Evolutionary conservation across 2,888 invertebrate genomes (phyloP), one percentile per base, ranked within the genome.

Genomic region (Xestobium rufovillosum): DNA sequence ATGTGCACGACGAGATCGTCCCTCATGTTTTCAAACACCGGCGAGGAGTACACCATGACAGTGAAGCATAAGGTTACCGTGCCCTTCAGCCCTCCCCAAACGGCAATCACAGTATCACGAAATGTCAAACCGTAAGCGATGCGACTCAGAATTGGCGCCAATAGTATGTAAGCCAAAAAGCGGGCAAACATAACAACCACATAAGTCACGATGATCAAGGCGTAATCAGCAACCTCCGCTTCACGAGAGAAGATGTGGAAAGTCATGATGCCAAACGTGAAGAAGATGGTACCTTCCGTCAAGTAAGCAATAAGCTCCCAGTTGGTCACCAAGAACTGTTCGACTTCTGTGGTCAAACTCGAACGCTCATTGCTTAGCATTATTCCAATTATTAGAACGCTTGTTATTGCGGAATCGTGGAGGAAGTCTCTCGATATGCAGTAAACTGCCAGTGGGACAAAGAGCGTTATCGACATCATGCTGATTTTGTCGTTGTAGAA

Each of bases 1-100:
- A 71, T 70, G 59, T 76, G 75, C 33, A 76, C 67, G 40, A 75
- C 64, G 44, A 76, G 69, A 6, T 19, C 67, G 51, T 69, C 65
- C 2, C 69, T 68, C 42, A 60, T 60, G 34, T 62, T 59, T 4
- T 59, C 55, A 0, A 63, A 48, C 1, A 53, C 45, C 1, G 65
- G 66, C 1, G 70, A 68, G 42, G 71, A 65, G 8, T 69, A 57
- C 8, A 76, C 71, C 26, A 73, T 68, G 10, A 78, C 57, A 1
- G 76, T 72, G 26, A 78, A 58, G 33, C 75, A 73, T 11, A 78
- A 58, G 0, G 75, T 72, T 3, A 78, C 63, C 0, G 77, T 75
- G 0, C 78, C 78, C 13, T 76, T 58, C 1, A 78, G 56, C 0
- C 77, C 78, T 10, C 77, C 75, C 77, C 78, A 79, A 3, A 73